Evolutionary conservation across 2,888 invertebrate genomes (phyloP), one percentile per base, ranked within the genome.

Genomic region (Nesidiocoris tenuis): DNA sequence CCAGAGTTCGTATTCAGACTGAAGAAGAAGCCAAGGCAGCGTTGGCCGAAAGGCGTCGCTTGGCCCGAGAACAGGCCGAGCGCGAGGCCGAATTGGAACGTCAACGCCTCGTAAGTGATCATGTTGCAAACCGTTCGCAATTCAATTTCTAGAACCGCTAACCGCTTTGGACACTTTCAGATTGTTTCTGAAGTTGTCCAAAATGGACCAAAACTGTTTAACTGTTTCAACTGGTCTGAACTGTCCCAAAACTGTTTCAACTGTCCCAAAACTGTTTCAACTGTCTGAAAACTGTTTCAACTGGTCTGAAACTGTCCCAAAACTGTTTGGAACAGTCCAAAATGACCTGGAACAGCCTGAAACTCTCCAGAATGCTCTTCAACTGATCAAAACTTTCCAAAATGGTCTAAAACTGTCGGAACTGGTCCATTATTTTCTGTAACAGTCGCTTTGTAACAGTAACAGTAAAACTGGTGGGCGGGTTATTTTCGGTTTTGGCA

Each of bases 1-100:
- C 87, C 12, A 90, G 88, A 83, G 86, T 86, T 25, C 86, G 90
- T 80, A 94, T 95, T 80, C 93, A 91, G 9, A 95, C 95, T 1
- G 95, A 95, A 85, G 95, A 94, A 83, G 90, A 96, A 83, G 96
- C 96, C 7, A 96, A 96, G 84, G 95, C 95, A 18, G 96, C 95
- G 75, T 85, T 97, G 75, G 96, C 96, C 0, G 96, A 96, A 86
- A 87, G 94, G 78, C 86, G 96, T 79, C 87, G 95, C 76, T 86
- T 94, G 77, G 96, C 95, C 12, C 85, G 96, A 18, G 96, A 96
- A 85, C 95, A 96, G 84, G 92, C 95, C 12, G 96, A 97, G 86
- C 85, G 90, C 77, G 94, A 94, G 84, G 95, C 95, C 1, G 95
- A 96, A 83, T 85, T 91, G 67, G 95, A 95, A 85, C 87, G 92